Evolutionary conservation across 2,797 vertebrate species (phyloP).

Genomic region (Allobates femoralis): DNA sequence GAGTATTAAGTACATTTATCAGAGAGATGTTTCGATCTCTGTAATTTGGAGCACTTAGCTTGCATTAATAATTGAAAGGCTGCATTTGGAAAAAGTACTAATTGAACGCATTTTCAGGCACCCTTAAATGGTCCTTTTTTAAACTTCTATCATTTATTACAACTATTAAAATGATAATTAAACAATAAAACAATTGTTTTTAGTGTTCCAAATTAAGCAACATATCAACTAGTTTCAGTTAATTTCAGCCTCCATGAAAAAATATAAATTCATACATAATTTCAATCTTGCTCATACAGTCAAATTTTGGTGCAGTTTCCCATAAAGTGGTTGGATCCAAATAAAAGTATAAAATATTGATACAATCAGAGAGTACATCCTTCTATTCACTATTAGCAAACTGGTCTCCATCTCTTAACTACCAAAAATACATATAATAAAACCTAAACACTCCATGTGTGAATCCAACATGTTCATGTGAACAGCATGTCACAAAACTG

Average conservation of each 20-base stretch:
- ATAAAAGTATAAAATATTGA: not conserved
- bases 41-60: constrained; percentile 52
- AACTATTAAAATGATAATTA: constrained; percentile 48
- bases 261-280: not conserved
- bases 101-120: constrained; percentile 44
- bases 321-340: not conserved
- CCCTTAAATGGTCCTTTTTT: constrained; percentile 39
- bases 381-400: too few species aligned
- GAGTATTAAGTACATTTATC: constrained; percentile 49
- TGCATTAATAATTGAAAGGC: constrained; percentile 55
- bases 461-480: too few species aligned
- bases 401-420: too few species aligned
- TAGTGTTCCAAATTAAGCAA: not conserved
- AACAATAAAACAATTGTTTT: constrained; percentile 21
- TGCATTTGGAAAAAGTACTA: constrained; percentile 45
- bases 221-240: not conserved
- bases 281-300: not conserved
- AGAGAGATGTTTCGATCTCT: constrained; percentile 47
- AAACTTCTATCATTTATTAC: constrained; percentile 40
- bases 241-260: not conserved
- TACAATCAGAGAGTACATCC: too few species aligned
- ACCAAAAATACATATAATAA: too few species aligned
- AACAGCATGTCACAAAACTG: too few species aligned
- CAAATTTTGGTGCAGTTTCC: not conserved
- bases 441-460: too few species aligned